Evolutionary conservation across 2,797 vertebrate genomes (phyloP).

Genomic region (Melanotaenia pygmaea): DNA sequence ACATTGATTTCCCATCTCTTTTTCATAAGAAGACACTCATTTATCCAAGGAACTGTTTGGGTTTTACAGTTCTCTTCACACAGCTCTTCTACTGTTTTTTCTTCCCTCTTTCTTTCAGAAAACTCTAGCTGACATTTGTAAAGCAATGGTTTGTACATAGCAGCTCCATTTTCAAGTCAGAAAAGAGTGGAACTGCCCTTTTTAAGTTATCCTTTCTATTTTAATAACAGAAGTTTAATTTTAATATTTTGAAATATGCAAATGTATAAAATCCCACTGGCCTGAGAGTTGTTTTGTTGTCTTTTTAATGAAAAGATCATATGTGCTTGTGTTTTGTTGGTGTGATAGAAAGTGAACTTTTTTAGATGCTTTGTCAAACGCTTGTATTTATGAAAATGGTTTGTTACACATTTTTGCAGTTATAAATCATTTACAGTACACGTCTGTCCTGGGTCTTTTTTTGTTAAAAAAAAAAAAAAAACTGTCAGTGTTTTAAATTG

Average conservation of each 20-base stretch:
- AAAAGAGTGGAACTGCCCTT: conserved; percentile 33
- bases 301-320: conserved; percentile 52
- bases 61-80: conserved; percentile 22
- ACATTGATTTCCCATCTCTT: conserved; percentile 48
- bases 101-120: conserved; percentile 43
- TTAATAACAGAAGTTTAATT: conserved; percentile 60
- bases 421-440: conserved; percentile 75
- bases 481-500: not conserved
- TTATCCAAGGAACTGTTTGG: conserved; percentile 42
- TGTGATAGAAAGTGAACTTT: conserved; percentile 64
- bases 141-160: conserved; percentile 61
- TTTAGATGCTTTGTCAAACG: conserved; percentile 81
- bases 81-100: conserved; percentile 50
- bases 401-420: conserved; percentile 83
- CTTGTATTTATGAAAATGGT: conserved; percentile 84
- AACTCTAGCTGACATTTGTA: conserved; percentile 45
- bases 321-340: conserved; percentile 68
- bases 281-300: conserved; percentile 48
- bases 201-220: conserved; percentile 74
- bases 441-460: conserved; percentile 15
- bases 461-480: too few species aligned
- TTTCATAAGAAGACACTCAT: conserved; percentile 54
- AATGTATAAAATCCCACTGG: conserved; percentile 74
- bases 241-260: conserved; percentile 81
- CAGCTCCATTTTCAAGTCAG: conserved; percentile 27